A percentile compares a stretch with the other conserved stretches of the same genome.
Conservation (phyloP, 2,797 vertebrate species). For the Peromyscus eremicus region DNA sequence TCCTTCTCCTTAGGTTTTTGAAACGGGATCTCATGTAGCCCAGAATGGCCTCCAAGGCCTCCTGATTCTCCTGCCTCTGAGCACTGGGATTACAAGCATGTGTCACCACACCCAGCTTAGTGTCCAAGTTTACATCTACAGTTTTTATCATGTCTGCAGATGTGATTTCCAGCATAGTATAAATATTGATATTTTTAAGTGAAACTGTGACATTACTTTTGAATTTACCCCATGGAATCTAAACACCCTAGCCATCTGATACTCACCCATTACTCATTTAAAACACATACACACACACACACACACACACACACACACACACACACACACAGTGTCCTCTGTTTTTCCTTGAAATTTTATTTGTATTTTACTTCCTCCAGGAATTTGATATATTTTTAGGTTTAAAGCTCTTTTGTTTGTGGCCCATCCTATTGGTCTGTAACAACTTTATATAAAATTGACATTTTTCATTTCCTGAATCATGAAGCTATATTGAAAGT, state of each 20-base stretch:
- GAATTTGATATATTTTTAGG: slow-evolving; percentile 53
- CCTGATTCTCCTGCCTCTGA: neutral
- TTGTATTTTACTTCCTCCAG: slow-evolving; percentile 32
- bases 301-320: neutral
- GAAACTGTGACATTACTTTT: slow-evolving; percentile 69
- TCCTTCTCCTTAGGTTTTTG: neutral
- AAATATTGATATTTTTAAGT: slow-evolving; percentile 72
- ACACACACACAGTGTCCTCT: neutral
- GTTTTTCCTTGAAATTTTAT: slow-evolving; percentile 63
- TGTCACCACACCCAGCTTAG: neutral
- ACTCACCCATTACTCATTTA: neutral
- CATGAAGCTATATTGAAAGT: slow-evolving; percentile 42
- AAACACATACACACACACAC: neutral
- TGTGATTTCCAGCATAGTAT: slow-evolving; percentile 2
- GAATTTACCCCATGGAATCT: slow-evolving; percentile 62
- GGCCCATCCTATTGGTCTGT: neutral
- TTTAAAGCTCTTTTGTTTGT: slow-evolving; percentile 24
- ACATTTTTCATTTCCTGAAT: slow-evolving; percentile 61
- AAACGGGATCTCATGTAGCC: neutral
- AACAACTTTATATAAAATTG: slow-evolving; percentile 41
- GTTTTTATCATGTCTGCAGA: slow-evolving; percentile 44
- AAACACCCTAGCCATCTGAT: slow-evolving; percentile 49
- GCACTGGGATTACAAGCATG: neutral
- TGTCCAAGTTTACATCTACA: slow-evolving; percentile 47
- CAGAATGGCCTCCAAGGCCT: neutral